These are phyloP conservation scores for Pollenia angustigena DNA, from an alignment of 2,888 invertebrate species.

Conservation along the genomic window DNA sequence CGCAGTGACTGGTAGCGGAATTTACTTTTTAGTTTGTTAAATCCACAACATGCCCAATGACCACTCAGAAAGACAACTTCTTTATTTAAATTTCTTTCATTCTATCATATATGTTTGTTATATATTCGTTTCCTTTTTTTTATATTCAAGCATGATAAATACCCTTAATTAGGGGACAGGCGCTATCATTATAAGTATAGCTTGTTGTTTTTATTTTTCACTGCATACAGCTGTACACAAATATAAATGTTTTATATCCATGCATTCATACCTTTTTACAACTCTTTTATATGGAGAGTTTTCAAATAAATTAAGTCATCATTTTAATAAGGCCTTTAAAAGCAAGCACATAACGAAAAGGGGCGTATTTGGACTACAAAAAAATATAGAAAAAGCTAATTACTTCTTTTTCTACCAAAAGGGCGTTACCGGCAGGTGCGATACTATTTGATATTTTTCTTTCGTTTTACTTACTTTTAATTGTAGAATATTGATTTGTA, in stretches of 20 bases:
- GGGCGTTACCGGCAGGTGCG: constrained; percentile 64
- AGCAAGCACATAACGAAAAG: constrained; percentile 7
- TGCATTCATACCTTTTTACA: not conserved
- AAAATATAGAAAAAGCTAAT: not conserved
- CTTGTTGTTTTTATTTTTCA: constrained; percentile 12
- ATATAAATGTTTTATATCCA: not conserved
- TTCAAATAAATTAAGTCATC: constrained; percentile 66
- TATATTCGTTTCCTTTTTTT: constrained; percentile 8
- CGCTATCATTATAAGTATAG: constrained; percentile 34
- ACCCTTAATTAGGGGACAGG: constrained; percentile 60
- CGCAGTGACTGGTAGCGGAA: constrained; percentile 27
- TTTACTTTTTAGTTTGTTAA: constrained; percentile 56
- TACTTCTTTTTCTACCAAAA: constrained; percentile 14
- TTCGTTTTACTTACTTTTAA: constrained; percentile 31
- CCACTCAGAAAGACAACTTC: constrained; percentile 21
- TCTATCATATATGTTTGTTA: not conserved
- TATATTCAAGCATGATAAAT: constrained; percentile 57
- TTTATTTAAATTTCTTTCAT: constrained; percentile 26
- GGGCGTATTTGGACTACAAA: constrained; percentile 51
- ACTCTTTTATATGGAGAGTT: constrained; percentile 41
- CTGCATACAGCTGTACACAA: too few species aligned
- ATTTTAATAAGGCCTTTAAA: constrained; percentile 59
- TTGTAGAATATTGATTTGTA: constrained; percentile 41
- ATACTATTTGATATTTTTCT: constrained; percentile 18
- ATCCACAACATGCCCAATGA: not conserved